These are phyloP conservation scores for Euplexia lucipara DNA, from an alignment of 2,888 invertebrate species.

Conservation along the genomic window DNA sequence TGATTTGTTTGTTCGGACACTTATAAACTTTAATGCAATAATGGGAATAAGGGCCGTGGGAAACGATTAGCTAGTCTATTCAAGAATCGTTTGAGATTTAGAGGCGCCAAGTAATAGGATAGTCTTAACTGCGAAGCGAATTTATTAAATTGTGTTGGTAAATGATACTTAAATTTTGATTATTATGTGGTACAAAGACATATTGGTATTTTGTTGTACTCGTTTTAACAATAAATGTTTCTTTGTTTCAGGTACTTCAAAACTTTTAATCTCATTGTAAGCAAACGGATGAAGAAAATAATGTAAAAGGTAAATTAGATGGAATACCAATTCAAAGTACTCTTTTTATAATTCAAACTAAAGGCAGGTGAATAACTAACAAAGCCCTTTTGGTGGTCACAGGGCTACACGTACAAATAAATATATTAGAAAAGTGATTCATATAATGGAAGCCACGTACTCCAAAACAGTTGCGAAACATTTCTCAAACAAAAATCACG, in stretches of 20 bases:
- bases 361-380: not conserved
- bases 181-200: not conserved
- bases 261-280: not conserved
- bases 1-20: slow-evolving; percentile 55
- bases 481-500: slow-evolving; percentile 88
- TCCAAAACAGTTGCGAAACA: slow-evolving; percentile 80
- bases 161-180: not conserved
- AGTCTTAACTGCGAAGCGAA: slow-evolving; percentile 23
- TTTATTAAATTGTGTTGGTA: slow-evolving; percentile 23
- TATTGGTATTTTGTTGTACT: not conserved
- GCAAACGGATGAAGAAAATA: not conserved
- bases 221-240: not conserved
- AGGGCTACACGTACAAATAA: slow-evolving; percentile 7
- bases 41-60: slow-evolving; percentile 57
- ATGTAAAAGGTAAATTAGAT: not conserved
- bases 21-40: slow-evolving; percentile 40
- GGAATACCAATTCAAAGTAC: not conserved
- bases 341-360: not conserved
- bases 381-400: slow-evolving; percentile 20
- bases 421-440: slow-evolving; percentile 50
- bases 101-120: slow-evolving; percentile 29
- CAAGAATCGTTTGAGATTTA: slow-evolving; percentile 31
- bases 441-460: slow-evolving; percentile 53
- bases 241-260: slow-evolving; percentile 51
- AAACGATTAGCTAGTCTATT: slow-evolving; percentile 45